Conservation (phyloP, 1,140 invertebrate genomes). For the Drosophila kikkawai region DNA sequence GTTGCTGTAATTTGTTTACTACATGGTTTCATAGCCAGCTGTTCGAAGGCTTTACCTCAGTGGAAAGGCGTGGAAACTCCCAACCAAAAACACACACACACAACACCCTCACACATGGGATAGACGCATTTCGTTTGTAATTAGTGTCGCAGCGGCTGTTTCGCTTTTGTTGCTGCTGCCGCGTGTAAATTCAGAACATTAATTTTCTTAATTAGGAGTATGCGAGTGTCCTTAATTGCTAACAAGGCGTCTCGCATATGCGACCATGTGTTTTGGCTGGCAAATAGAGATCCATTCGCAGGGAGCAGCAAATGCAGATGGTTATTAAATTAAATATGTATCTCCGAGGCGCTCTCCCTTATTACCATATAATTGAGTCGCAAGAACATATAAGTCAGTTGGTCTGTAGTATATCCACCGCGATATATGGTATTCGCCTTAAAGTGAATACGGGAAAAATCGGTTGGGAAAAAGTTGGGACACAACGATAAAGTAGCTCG, state of each 20-base stretch:
- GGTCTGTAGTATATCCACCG: not conserved
- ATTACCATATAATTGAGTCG: constrained; percentile 54
- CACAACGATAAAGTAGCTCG: constrained; percentile 32
- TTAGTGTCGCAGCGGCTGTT: constrained; percentile 81
- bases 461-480: not conserved
- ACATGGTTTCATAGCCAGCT: constrained; percentile 24
- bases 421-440: constrained; percentile 17
- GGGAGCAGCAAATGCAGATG: constrained; percentile 55
- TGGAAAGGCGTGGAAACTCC: constrained; percentile 6
- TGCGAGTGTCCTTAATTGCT: constrained; percentile 78
- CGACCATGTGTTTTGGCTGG: constrained; percentile 52
- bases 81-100: constrained; percentile 11
- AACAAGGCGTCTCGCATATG: constrained; percentile 74
- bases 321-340: constrained; percentile 81
- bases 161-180: constrained; percentile 61
- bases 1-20: constrained; percentile 23
- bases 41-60: constrained; percentile 25
- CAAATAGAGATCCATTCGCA: constrained; percentile 35
- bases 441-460: constrained; percentile 6
- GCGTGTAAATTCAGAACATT: constrained; percentile 77
- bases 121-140: constrained; percentile 72
- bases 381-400: constrained; percentile 5
- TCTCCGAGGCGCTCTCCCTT: constrained; percentile 32
- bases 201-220: constrained; percentile 80
- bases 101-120: not conserved